phyloP scores from a whole-genome alignment of 2,888 invertebrate species.

The Metallyticus violacea region DNA sequence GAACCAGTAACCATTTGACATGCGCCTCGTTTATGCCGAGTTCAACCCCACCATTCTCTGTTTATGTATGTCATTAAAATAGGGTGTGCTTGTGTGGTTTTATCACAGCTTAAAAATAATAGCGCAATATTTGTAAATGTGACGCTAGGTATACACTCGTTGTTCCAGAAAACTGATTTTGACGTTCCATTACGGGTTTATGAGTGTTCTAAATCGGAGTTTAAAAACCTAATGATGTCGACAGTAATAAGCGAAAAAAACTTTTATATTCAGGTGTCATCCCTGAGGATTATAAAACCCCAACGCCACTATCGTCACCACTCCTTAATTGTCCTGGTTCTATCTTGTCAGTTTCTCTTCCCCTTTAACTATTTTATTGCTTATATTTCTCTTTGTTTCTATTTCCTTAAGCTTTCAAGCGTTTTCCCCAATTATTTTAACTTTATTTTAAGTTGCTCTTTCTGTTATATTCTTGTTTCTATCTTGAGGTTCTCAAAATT shows the following conservation, averaged over 20 bases:
- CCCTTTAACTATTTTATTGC: no score
- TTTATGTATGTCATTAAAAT: not conserved
- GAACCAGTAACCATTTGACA: not conserved
- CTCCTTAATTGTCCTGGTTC: no score
- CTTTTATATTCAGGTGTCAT: not conserved
- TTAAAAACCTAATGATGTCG: not conserved
- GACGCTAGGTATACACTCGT: not conserved
- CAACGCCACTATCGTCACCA: not conserved
- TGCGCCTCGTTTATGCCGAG: not conserved
- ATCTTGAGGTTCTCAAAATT: no score
- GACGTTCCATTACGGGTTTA: not conserved
- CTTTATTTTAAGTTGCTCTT: no score
- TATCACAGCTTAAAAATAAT: not conserved
- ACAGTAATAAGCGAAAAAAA: not conserved
- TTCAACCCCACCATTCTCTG: not conserved
- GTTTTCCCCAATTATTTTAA: no score
- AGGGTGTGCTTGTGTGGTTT: not conserved
- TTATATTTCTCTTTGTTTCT: no score
- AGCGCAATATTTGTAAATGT: not conserved
- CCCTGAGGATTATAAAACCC: not conserved
- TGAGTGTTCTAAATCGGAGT: not conserved
- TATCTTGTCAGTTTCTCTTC: no score
- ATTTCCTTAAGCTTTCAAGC: no score
- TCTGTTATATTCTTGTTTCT: no score
- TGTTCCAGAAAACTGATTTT: not conserved